Conservation (phyloP, 2,888 invertebrate species). For the Argyresthia goedartella region DNA sequence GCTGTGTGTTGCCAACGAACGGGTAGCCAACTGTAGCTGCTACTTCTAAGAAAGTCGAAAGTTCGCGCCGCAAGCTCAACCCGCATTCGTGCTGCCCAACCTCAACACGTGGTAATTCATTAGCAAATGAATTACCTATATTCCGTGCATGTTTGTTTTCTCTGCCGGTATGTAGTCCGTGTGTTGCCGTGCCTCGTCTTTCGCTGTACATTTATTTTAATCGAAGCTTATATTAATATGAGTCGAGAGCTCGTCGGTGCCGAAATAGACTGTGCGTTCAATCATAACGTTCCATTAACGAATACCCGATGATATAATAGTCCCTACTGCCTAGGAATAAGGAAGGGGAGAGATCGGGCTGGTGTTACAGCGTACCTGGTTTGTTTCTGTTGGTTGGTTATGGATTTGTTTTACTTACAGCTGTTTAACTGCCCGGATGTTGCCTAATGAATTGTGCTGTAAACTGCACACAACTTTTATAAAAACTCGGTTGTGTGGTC, state of each 20-base stretch:
- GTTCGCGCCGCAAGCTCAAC: too few species aligned
- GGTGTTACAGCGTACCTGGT: conserved; percentile 33
- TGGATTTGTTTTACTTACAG: not conserved
- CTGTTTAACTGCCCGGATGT: conserved; percentile 4
- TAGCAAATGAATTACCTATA: conserved; percentile 9
- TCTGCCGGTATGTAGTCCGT: not conserved
- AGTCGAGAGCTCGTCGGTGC: conserved; percentile 13
- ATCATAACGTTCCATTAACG: conserved; percentile 38
- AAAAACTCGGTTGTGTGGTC: too few species aligned
- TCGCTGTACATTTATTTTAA: conserved; percentile 57
- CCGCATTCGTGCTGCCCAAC: too few species aligned
- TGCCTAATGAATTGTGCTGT: not conserved
- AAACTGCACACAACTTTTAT: not conserved
- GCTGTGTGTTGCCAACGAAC: too few species aligned
- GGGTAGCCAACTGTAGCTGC: too few species aligned
- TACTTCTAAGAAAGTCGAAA: too few species aligned
- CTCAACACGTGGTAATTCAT: not conserved
- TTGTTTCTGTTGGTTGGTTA: conserved; percentile 49
- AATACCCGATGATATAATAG: too few species aligned
- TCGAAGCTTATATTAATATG: conserved; percentile 47
- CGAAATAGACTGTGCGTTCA: conserved; percentile 60
- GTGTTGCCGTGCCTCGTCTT: conserved; percentile 37
- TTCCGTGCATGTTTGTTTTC: conserved; percentile 54
- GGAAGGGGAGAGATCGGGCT: not conserved
- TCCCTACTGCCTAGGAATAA: too few species aligned